Base-by-base conservation (phyloP, 2,113 vertebrate species). In the Archocentrus centrarchus region DNA sequence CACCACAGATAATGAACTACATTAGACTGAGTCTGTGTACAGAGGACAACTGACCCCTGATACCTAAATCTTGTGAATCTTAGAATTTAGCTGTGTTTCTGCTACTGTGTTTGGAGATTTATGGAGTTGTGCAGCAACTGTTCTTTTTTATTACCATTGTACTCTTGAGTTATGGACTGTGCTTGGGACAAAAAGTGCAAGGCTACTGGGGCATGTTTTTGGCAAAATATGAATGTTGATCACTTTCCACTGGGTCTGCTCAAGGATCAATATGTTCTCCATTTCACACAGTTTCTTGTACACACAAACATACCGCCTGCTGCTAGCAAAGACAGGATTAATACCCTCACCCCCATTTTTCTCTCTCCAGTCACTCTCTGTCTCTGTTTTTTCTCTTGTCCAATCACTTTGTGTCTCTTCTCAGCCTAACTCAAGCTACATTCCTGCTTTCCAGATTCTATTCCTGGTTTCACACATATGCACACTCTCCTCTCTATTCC, bases 271-370 rank as follows among this genome's bases (percentile, higher is more conserved):
- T 86, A 64, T 66, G 85, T 82, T 75, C 68, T 75, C 61, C 59
- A 60, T 58, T 78, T 79, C 87, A 70, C 70, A 77, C 37, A 20
- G 35, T 66, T 58, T 57, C 37, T 35, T 32, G 63, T 18, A 15
- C 76, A 66, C 77, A 86, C 66, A 79, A 61, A 84, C 79, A 53
- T 41, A 50, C 80, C 80, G 63, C 87, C 87, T 70, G 61, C 84
- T 91, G 86, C 35, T 85, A 75, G 76, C 79, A 84, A 77, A 92
- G 53, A 81, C 44, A 1, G 79, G 86, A 91, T 92, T 93, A 91
- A 73, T 83, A 47, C 82, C 24, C 59, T 81, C 86, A 82, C 77
- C 80, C 75, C 39, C 63, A 70, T 80, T 87, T 88, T 27, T 80
- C 59, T 68, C 75, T 70, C n/a, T 81, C 62, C 80, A 81, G 89